phyloP scores from a whole-genome alignment of 2,113 vertebrate genomes.

The Mastomys coucha region DNA sequence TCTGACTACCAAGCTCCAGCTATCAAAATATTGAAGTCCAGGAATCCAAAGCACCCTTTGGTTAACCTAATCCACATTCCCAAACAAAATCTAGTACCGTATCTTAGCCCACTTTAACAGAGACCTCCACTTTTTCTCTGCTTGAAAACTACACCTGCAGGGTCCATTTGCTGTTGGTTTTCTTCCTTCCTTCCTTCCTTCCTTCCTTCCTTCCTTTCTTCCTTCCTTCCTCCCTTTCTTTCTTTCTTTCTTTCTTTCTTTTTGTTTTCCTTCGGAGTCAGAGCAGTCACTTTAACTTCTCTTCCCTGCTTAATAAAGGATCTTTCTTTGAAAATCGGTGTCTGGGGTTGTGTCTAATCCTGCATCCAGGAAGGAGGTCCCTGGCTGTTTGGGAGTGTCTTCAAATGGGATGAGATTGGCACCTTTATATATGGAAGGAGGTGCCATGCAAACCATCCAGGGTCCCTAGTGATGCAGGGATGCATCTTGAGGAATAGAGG shows the following conservation, averaged over 20 bases:
- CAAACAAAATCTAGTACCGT: not conserved
- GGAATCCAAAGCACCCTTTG: not conserved
- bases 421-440: not conserved
- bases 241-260: too few species aligned
- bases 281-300: not conserved
- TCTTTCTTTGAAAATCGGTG: not conserved
- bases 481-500: not conserved
- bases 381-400: not conserved
- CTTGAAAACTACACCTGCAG: not conserved
- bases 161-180: not conserved
- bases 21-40: not conserved
- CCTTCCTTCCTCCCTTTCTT: too few species aligned
- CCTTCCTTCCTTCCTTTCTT: too few species aligned
- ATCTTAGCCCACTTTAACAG: not conserved
- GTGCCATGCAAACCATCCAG: not conserved
- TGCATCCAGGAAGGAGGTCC: not conserved
- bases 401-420: not conserved
- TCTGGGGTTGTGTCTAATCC: not conserved
- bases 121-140: not conserved
- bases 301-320: not conserved
- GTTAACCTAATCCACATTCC: not conserved
- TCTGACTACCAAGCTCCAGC: not conserved
- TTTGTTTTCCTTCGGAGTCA: not conserved
- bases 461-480: not conserved
- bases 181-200: too few species aligned